Conservation (phyloP, 2,797 vertebrate species). For the Xenentodon cancila region DNA sequence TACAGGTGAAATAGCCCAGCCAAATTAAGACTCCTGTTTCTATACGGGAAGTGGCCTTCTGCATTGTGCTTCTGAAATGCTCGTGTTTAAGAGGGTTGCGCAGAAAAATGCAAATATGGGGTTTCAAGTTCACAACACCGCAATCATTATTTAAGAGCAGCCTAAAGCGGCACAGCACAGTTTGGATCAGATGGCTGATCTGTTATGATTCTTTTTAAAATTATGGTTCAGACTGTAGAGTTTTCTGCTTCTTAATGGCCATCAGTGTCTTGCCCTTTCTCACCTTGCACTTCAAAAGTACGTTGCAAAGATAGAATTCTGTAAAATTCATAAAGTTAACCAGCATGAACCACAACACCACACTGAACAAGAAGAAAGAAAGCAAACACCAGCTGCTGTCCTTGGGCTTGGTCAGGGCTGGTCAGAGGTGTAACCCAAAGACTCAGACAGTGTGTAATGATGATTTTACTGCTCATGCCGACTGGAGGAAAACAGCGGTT, state of each 20-base stretch:
- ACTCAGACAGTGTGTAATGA: slow-evolving; percentile 68
- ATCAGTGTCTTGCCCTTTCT: slow-evolving; percentile 13
- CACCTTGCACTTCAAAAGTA: slow-evolving; percentile 17
- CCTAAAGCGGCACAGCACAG: slow-evolving; percentile 15
- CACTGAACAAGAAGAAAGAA: slow-evolving; percentile 52
- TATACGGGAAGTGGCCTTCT: slow-evolving; percentile 32
- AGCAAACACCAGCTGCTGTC: slow-evolving; percentile 42
- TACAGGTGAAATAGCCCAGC: slow-evolving; percentile 55
- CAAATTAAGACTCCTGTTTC: slow-evolving; percentile 56
- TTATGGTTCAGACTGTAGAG: slow-evolving; percentile 5
- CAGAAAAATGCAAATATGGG: slow-evolving; percentile 29
- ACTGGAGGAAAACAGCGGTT: slow-evolving; percentile 57
- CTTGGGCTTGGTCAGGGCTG: slow-evolving; percentile 46
- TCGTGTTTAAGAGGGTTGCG: slow-evolving; percentile 48
- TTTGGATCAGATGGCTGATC: neutral
- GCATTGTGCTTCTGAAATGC: slow-evolving; percentile 55
- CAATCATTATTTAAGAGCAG: slow-evolving; percentile 40
- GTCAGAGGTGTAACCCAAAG: slow-evolving; percentile 51
- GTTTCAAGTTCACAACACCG: slow-evolving; percentile 33
- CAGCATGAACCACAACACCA: slow-evolving; percentile 32
- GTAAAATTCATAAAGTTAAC: slow-evolving; percentile 33
- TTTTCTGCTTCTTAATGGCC: slow-evolving; percentile 16
- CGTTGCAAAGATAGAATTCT: slow-evolving; percentile 11
- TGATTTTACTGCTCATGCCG: slow-evolving; percentile 64
- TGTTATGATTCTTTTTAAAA: slow-evolving; percentile 18